Base-by-base conservation (phyloP, 2,113 vertebrate species). In the Strigops habroptila region DNA sequence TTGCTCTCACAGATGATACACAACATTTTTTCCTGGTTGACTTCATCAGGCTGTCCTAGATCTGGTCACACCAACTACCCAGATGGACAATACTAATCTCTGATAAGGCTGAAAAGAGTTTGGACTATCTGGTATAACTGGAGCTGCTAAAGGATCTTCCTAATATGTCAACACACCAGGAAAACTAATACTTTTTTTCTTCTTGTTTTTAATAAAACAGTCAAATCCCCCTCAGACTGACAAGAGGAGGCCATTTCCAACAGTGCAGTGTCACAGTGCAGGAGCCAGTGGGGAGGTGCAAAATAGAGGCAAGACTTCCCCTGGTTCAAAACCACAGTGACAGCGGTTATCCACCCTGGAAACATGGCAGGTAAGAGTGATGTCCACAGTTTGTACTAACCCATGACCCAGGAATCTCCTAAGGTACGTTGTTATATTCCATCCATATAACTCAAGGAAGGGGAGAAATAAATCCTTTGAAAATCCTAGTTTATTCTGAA, bases 271-370 rank as follows among this genome's bases (percentile, higher is more conserved):
- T 22, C n/a, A 25, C 18, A 18, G n/a, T 73, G 31, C 53, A 75
- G 60, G 19, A 71, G 52, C 18, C 27, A 24, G n/a, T 0, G 10
- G 10, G 6, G 12, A 80, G 0, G 0, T 64, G 71, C 52, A 63
- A 94, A 92, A 59, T 10, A 2, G 19, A 74, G 53, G 37, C 10
- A 51, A 86, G 39, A 44, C 2, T 78, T 85, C 31, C 14, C 52
- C 1, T 37, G 24, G 2, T 64, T 80, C 37, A 80, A 79, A 92
- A n/a, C n/a, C 24, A 44, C 0, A 0, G 12, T 35, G 18, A 22
- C 4, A 16, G 48, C 19, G 18, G 48, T 37, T 55, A 80, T 37
- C 24, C 6, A 19, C n/a, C 24, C 24, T 69, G 68, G 22, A 80
- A 80, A 88, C 11, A 7, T 0, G 1, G 57, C 37, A 86, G 37